A percentile compares a stretch with the other conserved stretches of the same genome.
phyloP scores from a whole-genome alignment of 2,797 vertebrate species.

The Falco biarmicus region DNA sequence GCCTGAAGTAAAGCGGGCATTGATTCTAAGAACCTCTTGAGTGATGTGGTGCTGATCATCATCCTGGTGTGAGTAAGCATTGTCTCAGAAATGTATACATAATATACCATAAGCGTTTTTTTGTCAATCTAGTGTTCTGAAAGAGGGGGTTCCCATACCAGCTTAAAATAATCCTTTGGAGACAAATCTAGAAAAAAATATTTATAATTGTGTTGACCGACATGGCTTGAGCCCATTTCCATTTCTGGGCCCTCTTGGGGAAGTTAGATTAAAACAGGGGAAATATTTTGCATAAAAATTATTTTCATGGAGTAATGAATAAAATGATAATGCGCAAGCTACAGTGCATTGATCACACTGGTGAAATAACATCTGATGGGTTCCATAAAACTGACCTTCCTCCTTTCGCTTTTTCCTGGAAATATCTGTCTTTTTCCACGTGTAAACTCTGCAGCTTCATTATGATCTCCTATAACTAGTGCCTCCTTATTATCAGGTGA shows the following conservation, averaged over 20 bases:
- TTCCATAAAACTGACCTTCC: not conserved
- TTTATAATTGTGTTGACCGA: not conserved
- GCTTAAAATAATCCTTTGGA: not conserved
- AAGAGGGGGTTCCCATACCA: not conserved
- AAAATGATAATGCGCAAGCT: not conserved
- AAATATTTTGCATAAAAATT: conserved; percentile 58
- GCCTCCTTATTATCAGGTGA: not conserved
- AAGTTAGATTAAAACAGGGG: conserved; percentile 42
- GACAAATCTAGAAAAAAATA: not conserved
- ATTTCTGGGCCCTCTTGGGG: conserved; percentile 11
- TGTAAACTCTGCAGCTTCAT: not conserved
- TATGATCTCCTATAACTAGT: not conserved
- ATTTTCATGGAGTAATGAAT: conserved; percentile 22
- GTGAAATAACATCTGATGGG: not conserved
- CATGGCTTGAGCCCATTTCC: not conserved
- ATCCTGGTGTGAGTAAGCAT: not conserved
- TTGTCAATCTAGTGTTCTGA: not conserved
- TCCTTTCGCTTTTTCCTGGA: not conserved
- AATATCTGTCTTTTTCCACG: not conserved
- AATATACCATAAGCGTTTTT: rapidly evolving
- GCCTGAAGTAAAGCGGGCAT: not conserved
- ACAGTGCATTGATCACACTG: not conserved
- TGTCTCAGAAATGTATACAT: not conserved
- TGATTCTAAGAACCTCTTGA: not conserved
- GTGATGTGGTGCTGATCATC: not conserved